These are phyloP conservation scores for Planococcus citri DNA, from an alignment of 1,140 invertebrate species.

Conservation along the genomic window DNA sequence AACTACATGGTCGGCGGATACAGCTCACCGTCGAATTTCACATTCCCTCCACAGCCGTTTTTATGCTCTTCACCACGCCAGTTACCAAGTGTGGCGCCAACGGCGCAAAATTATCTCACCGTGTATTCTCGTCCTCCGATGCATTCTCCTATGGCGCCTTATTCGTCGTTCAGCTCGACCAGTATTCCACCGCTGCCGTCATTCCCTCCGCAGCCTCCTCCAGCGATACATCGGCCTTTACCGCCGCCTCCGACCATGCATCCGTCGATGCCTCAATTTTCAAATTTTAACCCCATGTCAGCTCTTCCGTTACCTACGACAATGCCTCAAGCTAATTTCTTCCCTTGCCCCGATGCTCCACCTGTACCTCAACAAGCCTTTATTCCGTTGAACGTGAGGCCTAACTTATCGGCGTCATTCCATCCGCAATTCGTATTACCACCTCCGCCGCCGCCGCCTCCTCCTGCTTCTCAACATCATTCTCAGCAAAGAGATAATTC, in stretches of 20 bases:
- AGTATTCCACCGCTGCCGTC: conserved; percentile 13
- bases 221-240: neutral
- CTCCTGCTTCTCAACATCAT: neutral
- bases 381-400: neutral
- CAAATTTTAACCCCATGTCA: neutral
- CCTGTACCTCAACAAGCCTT: neutral
- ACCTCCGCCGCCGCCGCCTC: neutral
- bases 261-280: neutral
- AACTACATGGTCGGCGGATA: neutral
- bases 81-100: conserved; percentile 8
- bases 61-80: conserved; percentile 7
- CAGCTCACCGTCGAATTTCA: neutral
- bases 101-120: neutral
- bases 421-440: conserved; percentile 13
- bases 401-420: neutral
- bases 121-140: neutral
- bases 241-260: neutral
- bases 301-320: conserved; percentile 1
- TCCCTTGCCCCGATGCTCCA: neutral
- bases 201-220: neutral
- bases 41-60: conserved; percentile 7
- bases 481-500: neutral
- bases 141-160: neutral
- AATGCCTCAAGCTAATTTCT: neutral
- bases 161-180: neutral